Percentiles rank a stretch among this genome's conserved stretches.
Evolutionary conservation across 2,888 invertebrate species (phyloP).

Genomic region (Micoletzkya japonica): DNA sequence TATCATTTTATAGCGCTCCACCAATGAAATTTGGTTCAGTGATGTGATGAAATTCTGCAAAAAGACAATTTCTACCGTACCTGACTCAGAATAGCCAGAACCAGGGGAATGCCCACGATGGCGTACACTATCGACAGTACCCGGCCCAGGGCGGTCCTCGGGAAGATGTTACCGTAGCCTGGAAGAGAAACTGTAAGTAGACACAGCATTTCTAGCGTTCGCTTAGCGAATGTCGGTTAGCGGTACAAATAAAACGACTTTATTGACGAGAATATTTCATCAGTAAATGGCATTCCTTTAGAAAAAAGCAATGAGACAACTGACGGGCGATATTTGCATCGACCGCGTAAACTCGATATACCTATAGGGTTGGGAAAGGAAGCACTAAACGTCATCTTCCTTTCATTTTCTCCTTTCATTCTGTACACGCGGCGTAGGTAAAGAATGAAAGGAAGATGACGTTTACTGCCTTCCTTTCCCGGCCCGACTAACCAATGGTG

Average conservation of each 20-base stretch:
- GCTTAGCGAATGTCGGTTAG: too few species aligned
- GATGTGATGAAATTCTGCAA: not conserved
- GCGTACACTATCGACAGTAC: constrained; percentile 88
- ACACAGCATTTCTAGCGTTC: not conserved
- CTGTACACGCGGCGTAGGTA: not conserved
- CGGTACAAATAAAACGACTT: too few species aligned
- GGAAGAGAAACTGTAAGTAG: constrained; percentile 9
- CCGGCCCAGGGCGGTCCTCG: constrained; percentile 81
- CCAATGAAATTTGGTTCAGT: not conserved
- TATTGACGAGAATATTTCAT: too few species aligned
- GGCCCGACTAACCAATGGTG: constrained; percentile 69
- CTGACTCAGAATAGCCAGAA: constrained; percentile 78
- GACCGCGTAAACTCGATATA: too few species aligned
- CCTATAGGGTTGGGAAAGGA: too few species aligned
- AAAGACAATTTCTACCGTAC: constrained; percentile 67
- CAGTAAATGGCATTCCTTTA: too few species aligned
- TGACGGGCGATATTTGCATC: too few species aligned
- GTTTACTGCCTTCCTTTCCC: not conserved
- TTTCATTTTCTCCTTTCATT: not conserved
- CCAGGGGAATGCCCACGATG: constrained; percentile 76
- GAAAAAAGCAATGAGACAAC: too few species aligned
- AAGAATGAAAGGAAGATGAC: not conserved
- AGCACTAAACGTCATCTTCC: not conserved
- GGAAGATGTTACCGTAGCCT: constrained; percentile 86
- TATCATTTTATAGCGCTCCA: too few species aligned